These are phyloP conservation scores for Alectura lathami DNA, from an alignment of 2,113 vertebrate genomes.

Conservation along the genomic window DNA sequence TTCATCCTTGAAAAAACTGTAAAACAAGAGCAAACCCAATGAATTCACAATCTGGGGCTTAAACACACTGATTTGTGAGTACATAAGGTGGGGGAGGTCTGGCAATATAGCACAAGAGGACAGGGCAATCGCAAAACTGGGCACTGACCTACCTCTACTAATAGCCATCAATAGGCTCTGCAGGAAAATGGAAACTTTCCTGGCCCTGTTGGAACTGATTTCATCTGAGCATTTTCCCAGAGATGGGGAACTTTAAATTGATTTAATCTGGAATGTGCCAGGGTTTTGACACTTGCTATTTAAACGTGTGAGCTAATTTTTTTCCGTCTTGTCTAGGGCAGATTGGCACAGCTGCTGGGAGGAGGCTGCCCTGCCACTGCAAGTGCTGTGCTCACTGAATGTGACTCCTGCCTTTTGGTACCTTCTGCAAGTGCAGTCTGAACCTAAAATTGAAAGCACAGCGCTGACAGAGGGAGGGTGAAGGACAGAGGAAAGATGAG, in stretches of 20 bases:
- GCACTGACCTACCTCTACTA: not conserved
- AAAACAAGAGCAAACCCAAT: not conserved
- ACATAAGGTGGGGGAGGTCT: not conserved
- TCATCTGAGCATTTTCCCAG: not conserved
- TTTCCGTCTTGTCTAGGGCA: not conserved
- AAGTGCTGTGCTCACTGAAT: not conserved
- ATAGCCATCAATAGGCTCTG: not conserved
- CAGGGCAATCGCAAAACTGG: not conserved
- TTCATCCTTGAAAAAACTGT: not conserved
- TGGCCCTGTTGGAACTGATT: not conserved
- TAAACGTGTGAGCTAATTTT: not conserved
- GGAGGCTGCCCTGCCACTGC: fast-evolving
- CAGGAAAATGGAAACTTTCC: not conserved
- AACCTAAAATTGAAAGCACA: not conserved
- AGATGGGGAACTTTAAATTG: not conserved
- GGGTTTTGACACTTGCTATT: not conserved
- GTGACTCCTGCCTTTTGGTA: not conserved
- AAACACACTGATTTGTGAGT: not conserved
- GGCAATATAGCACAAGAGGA: not conserved
- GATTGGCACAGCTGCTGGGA: not conserved
- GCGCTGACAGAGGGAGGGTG: not conserved
- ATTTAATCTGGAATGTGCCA: not conserved
- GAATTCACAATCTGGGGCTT: not conserved
- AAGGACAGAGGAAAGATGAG: conserved; percentile 9
- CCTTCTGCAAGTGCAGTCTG: not conserved